Evolutionary conservation across 2,797 vertebrate genomes (phyloP).

Genomic region (Enoplosus armatus): DNA sequence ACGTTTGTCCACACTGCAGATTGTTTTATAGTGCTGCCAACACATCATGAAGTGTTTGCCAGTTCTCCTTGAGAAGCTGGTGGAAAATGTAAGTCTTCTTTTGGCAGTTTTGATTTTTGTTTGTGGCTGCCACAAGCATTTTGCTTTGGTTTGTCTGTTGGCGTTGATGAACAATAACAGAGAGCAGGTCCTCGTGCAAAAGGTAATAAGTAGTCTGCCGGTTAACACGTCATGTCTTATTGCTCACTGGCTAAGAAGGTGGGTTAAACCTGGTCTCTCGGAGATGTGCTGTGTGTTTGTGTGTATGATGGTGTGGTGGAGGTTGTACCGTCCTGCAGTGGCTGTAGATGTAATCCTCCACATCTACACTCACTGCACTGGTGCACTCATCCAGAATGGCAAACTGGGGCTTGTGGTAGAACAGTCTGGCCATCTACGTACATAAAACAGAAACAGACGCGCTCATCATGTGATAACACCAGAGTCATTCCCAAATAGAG

Average conservation of each 20-base stretch:
- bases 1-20: background rate
- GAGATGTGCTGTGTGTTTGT: background rate
- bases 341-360: slow-evolving; percentile 97
- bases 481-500: background rate
- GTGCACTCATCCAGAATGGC: slow-evolving; percentile 99
- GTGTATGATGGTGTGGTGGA: background rate
- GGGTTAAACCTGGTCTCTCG: background rate
- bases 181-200: background rate
- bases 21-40: background rate
- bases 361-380: slow-evolving; percentile 97
- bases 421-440: slow-evolving; percentile 95
- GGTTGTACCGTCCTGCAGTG: slow-evolving; percentile 93
- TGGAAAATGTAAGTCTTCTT: background rate
- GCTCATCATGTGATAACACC: background rate
- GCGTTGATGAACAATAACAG: background rate
- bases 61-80: background rate
- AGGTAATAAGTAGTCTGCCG: background rate
- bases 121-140: background rate
- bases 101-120: background rate
- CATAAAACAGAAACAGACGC: slow-evolving; percentile 21
- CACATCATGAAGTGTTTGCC: background rate
- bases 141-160: background rate
- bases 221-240: background rate
- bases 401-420: slow-evolving; percentile 99
- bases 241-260: background rate